Base-by-base conservation (phyloP, 2,888 invertebrate species). In the Palloptera scutellata region DNA sequence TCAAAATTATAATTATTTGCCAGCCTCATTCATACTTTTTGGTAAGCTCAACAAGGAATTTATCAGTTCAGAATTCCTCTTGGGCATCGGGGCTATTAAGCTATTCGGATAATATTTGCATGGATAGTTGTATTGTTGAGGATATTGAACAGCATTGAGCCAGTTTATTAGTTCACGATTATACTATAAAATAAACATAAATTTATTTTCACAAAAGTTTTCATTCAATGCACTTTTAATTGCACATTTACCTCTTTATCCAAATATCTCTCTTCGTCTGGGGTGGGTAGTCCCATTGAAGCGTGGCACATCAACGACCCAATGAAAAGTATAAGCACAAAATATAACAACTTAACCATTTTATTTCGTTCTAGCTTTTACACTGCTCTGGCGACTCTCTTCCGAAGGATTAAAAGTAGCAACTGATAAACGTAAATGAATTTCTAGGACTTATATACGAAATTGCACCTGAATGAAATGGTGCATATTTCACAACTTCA, bases 11-110 rank as follows among this genome's bases (percentile, higher is more conserved):
- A 17, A 48, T 84, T 84, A 89, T 82, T 90, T 90, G 62, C 92
- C 92, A 53, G 91, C 92, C 66, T 91, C 90, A 76, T 90, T 89
- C 88, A 92, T 89, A 70, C 89, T 90, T 78, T 91, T 91, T 10
- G 93, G 93, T 60, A 93, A 82, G n/a, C 90, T 89, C 51, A 93
- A 84, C n/a, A 93, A 86, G 0, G 92, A 90, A 80, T 91, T 92
- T 74, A 91, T 92, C 9, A 91, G 84, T 77, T 92, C 92, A 0
- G 91, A 91, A 77, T 91, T 91, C 6, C 91, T 86, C 77, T 91
- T 91, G 71, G 87, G 86, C 76, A 83, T 74, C 20, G 77, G 75
- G 40, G 73, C 72, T 8, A 68, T 62, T 13, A 80, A 58, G 10
- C 76, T 72, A 68, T 81, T 74, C 61, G 71, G 45, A 59, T 77